Conservation (phyloP, 2,797 vertebrate genomes). For the Natrix natrix region DNA sequence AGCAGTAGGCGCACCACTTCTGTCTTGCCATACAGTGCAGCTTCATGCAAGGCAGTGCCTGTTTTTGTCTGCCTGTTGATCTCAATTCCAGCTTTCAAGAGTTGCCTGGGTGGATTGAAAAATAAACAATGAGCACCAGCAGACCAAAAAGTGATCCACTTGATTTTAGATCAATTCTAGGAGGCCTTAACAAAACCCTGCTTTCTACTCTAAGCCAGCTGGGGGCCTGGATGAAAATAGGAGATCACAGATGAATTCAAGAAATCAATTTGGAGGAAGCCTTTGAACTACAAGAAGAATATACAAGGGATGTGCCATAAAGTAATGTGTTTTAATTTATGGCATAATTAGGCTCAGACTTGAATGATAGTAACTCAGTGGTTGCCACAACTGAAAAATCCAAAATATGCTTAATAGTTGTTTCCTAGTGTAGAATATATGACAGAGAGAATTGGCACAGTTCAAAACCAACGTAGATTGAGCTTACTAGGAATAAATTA, state of each 20-base stretch:
- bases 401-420: not conserved
- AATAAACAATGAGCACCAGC: not conserved
- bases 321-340: not conserved
- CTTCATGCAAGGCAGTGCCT: constrained; percentile 91
- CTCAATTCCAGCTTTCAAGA: constrained; percentile 90
- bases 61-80: constrained; percentile 93
- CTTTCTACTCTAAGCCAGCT: not conserved
- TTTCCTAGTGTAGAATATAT: not conserved
- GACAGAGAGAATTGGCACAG: not conserved
- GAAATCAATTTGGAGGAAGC: not conserved
- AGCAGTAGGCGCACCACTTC: constrained; percentile 92
- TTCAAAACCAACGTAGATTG: not conserved
- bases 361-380: not conserved
- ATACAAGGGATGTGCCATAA: not conserved
- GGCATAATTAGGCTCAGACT: not conserved
- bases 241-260: not conserved
- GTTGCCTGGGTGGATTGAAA: constrained; percentile 73
- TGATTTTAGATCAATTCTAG: not conserved
- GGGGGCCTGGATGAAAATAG: not conserved
- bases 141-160: not conserved
- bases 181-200: too few relatives aligned
- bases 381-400: not conserved
- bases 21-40: constrained; percentile 89
- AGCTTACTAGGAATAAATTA: not conserved
- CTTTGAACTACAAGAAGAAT: not conserved